phyloP scores from a whole-genome alignment of 2,797 vertebrate genomes.

The Dicrostonyx torquatus region DNA sequence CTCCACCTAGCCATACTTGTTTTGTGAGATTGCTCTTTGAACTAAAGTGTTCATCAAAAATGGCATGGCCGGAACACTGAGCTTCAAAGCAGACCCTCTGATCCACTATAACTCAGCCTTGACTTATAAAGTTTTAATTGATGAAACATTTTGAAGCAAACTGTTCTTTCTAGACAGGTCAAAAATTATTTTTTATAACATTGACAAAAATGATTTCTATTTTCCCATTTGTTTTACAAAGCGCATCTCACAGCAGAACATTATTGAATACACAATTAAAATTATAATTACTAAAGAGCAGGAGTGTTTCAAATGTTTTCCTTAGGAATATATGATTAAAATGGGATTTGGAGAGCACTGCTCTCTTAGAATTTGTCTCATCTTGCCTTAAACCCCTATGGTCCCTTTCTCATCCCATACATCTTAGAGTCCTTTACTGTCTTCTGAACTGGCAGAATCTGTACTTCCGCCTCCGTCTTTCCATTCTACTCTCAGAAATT shows the following conservation, averaged over 20 bases:
- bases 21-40: constrained; percentile 51
- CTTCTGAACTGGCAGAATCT: neutral
- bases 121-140: neutral
- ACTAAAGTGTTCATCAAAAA: constrained; percentile 39
- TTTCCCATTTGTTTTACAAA: constrained; percentile 38
- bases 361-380: neutral
- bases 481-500: neutral
- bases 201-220: constrained; percentile 1
- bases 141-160: constrained; percentile 16
- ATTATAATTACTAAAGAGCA: constrained; percentile 18
- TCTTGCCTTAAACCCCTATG: neutral
- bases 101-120: neutral
- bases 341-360: neutral
- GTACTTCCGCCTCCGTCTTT: neutral
- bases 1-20: constrained; percentile 27
- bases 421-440: neutral
- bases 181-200: neutral
- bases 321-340: neutral
- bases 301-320: neutral
- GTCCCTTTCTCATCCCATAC: neutral
- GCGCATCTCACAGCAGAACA: neutral
- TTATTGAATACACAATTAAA: constrained; percentile 46
- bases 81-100: constrained; percentile 19
- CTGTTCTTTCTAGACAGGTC: constrained; percentile 25
- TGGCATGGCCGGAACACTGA: neutral